These are phyloP conservation scores for Passer domesticus DNA, from an alignment of 2,113 vertebrate species.

Conservation along the genomic window DNA sequence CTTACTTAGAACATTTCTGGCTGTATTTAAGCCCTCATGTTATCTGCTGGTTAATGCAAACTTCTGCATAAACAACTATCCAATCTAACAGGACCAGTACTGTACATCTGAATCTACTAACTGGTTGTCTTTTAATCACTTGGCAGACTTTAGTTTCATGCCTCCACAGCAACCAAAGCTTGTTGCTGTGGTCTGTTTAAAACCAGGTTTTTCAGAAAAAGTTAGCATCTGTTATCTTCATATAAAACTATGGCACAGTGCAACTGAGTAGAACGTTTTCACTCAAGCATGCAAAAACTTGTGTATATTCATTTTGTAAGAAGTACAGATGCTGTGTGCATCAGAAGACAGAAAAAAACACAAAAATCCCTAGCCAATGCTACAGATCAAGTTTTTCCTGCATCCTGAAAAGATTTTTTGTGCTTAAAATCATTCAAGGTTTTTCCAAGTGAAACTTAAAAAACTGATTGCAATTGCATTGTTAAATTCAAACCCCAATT, in stretches of 20 bases:
- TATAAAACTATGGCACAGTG: background rate
- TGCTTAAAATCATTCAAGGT: background rate
- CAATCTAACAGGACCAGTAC: background rate
- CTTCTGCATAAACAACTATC: background rate
- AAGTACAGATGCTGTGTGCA: background rate
- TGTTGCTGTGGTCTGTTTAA: background rate
- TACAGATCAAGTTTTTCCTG: background rate
- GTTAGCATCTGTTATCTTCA: background rate
- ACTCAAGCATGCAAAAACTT: background rate
- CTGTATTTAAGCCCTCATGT: background rate
- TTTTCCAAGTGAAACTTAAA: background rate
- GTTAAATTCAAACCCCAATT: background rate
- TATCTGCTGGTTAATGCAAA: background rate
- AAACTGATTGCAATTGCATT: background rate
- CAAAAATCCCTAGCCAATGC: background rate
- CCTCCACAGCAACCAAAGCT: background rate
- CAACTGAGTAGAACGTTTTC: background rate
- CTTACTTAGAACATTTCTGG: background rate
- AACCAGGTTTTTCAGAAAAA: background rate
- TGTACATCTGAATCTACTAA: fast-evolving
- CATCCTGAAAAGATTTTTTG: background rate
- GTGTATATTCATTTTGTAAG: background rate
- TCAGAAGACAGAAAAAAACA: background rate
- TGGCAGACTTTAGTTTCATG: background rate
- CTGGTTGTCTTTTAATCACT: background rate